A percentile compares a stretch with the other conserved stretches of the same genome.
phyloP scores from a whole-genome alignment of 2,888 invertebrate species.

The Gryllus longicercus region DNA sequence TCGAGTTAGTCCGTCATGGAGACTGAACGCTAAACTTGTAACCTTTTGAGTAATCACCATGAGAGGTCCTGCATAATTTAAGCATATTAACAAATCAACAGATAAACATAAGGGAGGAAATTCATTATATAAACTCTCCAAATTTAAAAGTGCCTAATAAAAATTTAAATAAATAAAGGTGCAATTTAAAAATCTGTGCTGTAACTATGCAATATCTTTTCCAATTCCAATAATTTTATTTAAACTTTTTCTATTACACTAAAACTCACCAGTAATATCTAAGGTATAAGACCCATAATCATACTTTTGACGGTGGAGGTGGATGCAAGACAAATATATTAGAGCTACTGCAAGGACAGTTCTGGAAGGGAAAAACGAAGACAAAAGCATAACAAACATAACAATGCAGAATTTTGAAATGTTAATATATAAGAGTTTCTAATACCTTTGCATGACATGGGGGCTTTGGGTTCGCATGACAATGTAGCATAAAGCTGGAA shows the following conservation, averaged over 20 bases:
- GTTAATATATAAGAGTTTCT: not conserved
- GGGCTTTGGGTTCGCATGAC: conserved; percentile 72
- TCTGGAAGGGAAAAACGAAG: conserved; percentile 52
- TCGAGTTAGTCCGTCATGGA: conserved; percentile 78
- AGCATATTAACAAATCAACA: not conserved
- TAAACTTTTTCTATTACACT: not conserved
- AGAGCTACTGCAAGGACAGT: conserved; percentile 78
- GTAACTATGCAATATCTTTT: no score
- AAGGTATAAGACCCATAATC: conserved; percentile 84
- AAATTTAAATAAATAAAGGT: no score
- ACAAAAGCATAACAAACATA: conserved; percentile 25
- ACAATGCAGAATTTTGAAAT: conserved; percentile 18
- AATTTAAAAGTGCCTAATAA: no score
- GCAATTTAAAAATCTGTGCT: no score
- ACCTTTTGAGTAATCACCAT: conserved; percentile 97
- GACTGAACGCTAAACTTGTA: conserved; percentile 84
- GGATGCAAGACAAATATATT: conserved; percentile 83
- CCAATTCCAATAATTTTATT: no score
- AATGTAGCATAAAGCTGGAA: conserved; percentile 76
- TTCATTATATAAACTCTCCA: not conserved
- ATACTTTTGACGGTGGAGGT: conserved; percentile 82
- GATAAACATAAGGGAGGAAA: not conserved
- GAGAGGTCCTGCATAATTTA: conserved; percentile 66
- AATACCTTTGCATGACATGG: conserved; percentile 68
- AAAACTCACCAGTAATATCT: conserved; percentile 79